Evolutionary conservation across 2,113 vertebrate genomes (phyloP), one percentile per base, ranked within the genome.

Genomic region (Perognathus longimembris): DNA sequence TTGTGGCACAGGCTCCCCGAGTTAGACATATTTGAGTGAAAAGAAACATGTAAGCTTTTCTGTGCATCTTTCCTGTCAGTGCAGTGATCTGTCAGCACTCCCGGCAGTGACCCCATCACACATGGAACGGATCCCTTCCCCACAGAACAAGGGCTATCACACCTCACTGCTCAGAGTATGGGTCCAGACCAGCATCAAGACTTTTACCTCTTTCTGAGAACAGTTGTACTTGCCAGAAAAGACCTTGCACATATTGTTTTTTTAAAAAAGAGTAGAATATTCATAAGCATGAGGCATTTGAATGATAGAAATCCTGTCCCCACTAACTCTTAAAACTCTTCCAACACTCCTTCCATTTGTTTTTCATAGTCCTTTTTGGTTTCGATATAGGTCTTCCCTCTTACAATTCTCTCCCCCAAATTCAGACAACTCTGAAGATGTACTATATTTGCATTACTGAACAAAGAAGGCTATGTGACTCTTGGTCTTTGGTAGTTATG

Each of bases 361-460:
- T n/a, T 69, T 61, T 79, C 82, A 82, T 6, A 82, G 8, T 8
- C n/a, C n/a, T 66, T 64, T 77, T 85, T 57, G 63, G 11, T 50
- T 82, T 95, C 22, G 8, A 50, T 34, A 3, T 57, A 63, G 26
- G 6, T 67, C 30, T 85, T 9, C 0, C 14, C 24, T 32, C 40
- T 50, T 76, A 38, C 88, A 85, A 50, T 38, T 90, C 26, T 83
- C 12, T 70, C 20, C 5, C 45, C 40, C 70, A 88, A 93, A 76
- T 59, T 9, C 21, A 50, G 9, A 57, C 0, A 45, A 9, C 7
- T 70, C 77, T 40, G 30, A 30, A 77, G 26, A 77, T 28, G 18
- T 6, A 59, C 3, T 45, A 38, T n/a, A 9, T 59, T 34, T 75
- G 21, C 24, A 32, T 54, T 17, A 45, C 15, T 8, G 61, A 76